These are phyloP conservation scores for Tanytarsus gracilentus DNA, from an alignment of 2,888 invertebrate species.

Conservation along the genomic window DNA sequence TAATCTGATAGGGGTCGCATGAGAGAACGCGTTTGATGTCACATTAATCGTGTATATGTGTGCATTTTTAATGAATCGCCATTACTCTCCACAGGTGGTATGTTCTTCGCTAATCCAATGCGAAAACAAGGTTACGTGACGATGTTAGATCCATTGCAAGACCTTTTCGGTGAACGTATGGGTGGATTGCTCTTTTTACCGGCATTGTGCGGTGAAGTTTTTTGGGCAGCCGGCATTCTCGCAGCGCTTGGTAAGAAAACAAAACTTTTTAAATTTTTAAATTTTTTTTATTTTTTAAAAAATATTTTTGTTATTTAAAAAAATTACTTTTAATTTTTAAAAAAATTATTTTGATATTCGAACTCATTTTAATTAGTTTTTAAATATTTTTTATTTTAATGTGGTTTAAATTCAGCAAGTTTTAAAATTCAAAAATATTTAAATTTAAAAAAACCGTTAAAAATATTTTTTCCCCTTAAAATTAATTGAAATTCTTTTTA, in stretches of 20 bases:
- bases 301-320: background rate
- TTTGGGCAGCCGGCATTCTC: slow-evolving; percentile 97
- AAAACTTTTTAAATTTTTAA: no score
- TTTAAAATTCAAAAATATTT: no score
- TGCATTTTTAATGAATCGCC: background rate
- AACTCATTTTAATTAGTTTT: no score
- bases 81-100: slow-evolving; percentile 61
- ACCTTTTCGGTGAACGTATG: slow-evolving; percentile 93
- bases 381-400: no score
- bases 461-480: background rate
- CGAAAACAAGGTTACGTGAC: slow-evolving; percentile 95
- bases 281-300: background rate
- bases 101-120: slow-evolving; percentile 98
- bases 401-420: no score
- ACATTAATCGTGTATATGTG: no score
- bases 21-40: no score
- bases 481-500: background rate
- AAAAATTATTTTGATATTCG: background rate
- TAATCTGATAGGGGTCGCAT: no score
- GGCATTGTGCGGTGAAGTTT: slow-evolving; percentile 94
- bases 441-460: no score
- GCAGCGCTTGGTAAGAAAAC: slow-evolving; percentile 82
- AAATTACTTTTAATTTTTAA: background rate
- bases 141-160: slow-evolving; percentile 97
- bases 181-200: slow-evolving; percentile 93